Percentiles rank a stretch among this genome's conserved stretches.
Evolutionary conservation across 2,113 vertebrate genomes (phyloP).

Genomic region (Platysteira castanea): DNA sequence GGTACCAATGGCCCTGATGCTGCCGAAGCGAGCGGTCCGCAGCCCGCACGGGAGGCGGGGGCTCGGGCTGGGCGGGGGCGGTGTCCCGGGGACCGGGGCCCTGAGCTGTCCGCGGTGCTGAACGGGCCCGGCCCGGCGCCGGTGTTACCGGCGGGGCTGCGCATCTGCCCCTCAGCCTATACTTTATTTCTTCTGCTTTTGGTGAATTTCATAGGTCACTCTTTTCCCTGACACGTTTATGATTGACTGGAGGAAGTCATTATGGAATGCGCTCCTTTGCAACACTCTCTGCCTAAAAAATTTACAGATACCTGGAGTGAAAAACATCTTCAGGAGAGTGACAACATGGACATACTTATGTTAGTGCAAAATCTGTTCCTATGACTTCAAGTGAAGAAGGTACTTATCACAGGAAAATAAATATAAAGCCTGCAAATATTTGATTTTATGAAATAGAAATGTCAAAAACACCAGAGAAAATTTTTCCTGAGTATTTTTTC

Average conservation of each 20-base stretch:
- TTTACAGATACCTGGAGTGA: neutral
- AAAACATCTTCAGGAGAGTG: neutral
- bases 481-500: neutral
- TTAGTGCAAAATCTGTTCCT: neutral
- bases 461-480: neutral
- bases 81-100: too few relatives aligned
- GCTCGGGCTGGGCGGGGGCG: neutral
- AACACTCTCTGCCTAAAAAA: neutral
- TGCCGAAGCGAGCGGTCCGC: neutral
- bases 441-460: neutral
- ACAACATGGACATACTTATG: neutral
- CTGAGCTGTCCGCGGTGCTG: neutral
- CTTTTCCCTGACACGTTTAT: neutral
- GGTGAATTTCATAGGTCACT: neutral
- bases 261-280: rapidly evolving
- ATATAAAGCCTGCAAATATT: neutral
- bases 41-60: neutral
- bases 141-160: rapidly evolving
- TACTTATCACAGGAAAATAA: neutral
- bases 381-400: neutral
- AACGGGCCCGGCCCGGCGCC: neutral
- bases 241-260: neutral
- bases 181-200: neutral
- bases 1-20: rapidly evolving
- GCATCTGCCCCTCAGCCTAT: rapidly evolving